Percentiles rank a stretch among this genome's conserved stretches.
phyloP scores from a whole-genome alignment of 1,140 invertebrate species.

The Zaprionus ghesquierei region DNA sequence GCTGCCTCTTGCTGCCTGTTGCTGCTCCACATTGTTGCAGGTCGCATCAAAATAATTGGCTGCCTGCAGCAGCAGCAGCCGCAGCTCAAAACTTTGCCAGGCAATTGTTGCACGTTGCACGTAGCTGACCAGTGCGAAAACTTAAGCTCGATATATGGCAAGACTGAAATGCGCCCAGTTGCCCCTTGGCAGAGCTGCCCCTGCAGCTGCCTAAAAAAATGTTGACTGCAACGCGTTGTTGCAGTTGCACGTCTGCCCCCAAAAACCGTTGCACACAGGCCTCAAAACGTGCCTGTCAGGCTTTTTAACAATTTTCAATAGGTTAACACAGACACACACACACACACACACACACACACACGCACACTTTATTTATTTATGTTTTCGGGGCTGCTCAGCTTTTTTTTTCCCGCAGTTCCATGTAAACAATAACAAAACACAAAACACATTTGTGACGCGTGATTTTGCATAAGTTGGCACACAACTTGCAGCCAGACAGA shows the following conservation, averaged over 20 bases:
- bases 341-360: slow-evolving; percentile 9
- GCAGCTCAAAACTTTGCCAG: slow-evolving; percentile 43
- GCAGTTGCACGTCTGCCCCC: slow-evolving; percentile 24
- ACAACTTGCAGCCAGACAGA: slow-evolving; percentile 21
- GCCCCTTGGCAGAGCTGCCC: background rate
- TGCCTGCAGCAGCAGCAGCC: slow-evolving; percentile 49
- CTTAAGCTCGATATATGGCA: slow-evolving; percentile 53
- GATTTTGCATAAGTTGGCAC: slow-evolving; percentile 80
- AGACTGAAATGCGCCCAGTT: slow-evolving; percentile 26
- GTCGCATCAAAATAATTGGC: slow-evolving; percentile 70
- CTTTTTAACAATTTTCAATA: slow-evolving; percentile 76
- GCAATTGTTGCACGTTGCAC: slow-evolving; percentile 56
- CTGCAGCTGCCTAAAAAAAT: slow-evolving; percentile 12
- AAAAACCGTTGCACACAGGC: slow-evolving; percentile 42
- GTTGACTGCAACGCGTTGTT: background rate
- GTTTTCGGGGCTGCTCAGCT: slow-evolving; percentile 6
- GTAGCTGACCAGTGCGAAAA: slow-evolving; percentile 46
- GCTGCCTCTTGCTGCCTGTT: slow-evolving; percentile 38
- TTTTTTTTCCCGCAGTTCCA: slow-evolving; percentile 62
- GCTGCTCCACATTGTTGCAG: slow-evolving; percentile 70
- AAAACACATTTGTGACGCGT: slow-evolving; percentile 81
- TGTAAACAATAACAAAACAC: slow-evolving; percentile 81
- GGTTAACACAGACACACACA: slow-evolving; percentile 39
- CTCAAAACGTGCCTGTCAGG: slow-evolving; percentile 72
- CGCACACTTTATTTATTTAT: slow-evolving; percentile 57